Conservation (phyloP, 2,888 invertebrate species). For the Pristionchus arcanus region DNA sequence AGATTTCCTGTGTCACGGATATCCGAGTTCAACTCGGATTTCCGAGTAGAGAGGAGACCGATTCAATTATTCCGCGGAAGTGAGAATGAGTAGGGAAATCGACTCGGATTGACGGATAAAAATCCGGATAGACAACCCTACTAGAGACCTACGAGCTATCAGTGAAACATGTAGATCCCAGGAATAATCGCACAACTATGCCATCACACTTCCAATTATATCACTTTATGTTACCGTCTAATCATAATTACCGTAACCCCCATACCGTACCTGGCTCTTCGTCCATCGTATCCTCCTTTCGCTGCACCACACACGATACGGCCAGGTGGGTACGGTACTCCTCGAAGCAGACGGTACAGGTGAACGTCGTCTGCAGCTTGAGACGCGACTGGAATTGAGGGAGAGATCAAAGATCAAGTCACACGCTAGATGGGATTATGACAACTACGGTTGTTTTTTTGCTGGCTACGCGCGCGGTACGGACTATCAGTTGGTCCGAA, state of each 20-base stretch:
- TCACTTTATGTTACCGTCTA: neutral
- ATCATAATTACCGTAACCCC: neutral
- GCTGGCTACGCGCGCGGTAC: too few species aligned
- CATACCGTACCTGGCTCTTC: neutral
- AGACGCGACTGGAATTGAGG: neutral
- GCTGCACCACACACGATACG: slow-evolving; percentile 20
- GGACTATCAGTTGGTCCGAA: too few species aligned
- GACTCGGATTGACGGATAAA: too few species aligned
- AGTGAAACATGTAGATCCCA: neutral
- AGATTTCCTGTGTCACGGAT: too few species aligned
- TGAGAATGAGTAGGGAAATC: too few species aligned
- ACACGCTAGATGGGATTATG: neutral
- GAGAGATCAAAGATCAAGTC: neutral
- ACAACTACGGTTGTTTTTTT: neutral
- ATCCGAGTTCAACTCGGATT: too few species aligned
- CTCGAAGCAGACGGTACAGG: slow-evolving; percentile 21
- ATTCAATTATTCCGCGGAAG: too few species aligned
- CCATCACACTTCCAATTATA: neutral
- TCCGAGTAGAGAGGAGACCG: too few species aligned
- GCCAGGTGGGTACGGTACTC: slow-evolving; percentile 42
- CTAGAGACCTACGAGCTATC: neutral
- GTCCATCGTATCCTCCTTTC: neutral
- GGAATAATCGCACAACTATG: neutral
- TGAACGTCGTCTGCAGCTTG: slow-evolving; percentile 16
- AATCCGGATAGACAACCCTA: too few species aligned